Base-by-base conservation (phyloP, 1,140 invertebrate genomes). In the Procambarus virginalis region DNA sequence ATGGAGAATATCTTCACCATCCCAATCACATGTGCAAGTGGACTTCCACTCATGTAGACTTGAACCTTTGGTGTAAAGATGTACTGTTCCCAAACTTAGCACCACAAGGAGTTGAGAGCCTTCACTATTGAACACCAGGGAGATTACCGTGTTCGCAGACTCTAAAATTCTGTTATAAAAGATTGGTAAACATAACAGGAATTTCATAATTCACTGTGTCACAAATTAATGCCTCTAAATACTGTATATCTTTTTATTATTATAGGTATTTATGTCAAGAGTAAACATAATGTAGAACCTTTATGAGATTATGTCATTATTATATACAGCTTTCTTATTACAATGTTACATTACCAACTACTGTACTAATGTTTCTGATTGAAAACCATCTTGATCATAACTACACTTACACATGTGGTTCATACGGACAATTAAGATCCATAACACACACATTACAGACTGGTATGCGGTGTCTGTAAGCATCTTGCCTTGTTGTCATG, bases 1-100 rank as follows among this genome's bases (percentile, higher is more conserved):
- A 34, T 89, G 88, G 5, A 89, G 76, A 48, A 89, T 89, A 68
- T 89, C 81, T 55, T 89, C 88, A n/a, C 88, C 88, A 79, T 84
- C 88, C 88, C 88, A 89, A 51, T 89, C 81, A 84, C 88, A 84
- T 14, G 81, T 84, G 51, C 84, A 81, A 20, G 82, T 64, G 17
- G 82, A 64, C 0, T 81, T 77, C 88, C 88, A 89, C 5, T 89
- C 58, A 51, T 89, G 81, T n/a, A 89, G 46, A 22, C 80, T 73
- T 17, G 81, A 55, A 0, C 88, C 88, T 68, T 89, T 89, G 60
- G 73, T 78, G 73, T 79, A 89, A 12, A 89, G 88, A 0, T 89
- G 81, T 12, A 89, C 88, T 17, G 68, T 58, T 45, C 88, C 88
- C 58, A 83, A 77, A 49, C 81, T 84, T 58, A 78, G 81, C 51